A percentile compares a stretch with the other conserved stretches of the same genome.
Conservation (phyloP, 1,140 invertebrate species). For the Apis cerana region DNA sequence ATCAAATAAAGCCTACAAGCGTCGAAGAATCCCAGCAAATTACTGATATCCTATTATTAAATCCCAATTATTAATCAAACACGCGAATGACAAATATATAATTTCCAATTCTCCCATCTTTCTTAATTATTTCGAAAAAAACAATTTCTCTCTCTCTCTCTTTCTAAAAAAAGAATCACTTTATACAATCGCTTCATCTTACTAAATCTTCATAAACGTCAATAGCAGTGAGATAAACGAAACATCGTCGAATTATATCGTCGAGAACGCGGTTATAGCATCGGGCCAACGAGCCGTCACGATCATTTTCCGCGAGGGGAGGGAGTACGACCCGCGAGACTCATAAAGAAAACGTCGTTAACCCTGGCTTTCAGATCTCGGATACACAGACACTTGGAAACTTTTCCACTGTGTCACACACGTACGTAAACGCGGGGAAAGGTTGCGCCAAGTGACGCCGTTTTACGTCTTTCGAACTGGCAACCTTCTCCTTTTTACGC, state of each 20-base stretch:
- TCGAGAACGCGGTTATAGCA: neutral
- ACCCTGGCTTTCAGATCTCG: constrained; percentile 35
- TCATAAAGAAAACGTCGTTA: constrained; percentile 46
- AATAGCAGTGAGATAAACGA: neutral
- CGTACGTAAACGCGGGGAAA: neutral
- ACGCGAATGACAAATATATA: too few species aligned
- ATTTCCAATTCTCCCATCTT: too few species aligned
- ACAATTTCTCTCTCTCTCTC: too few species aligned
- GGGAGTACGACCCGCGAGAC: constrained; percentile 4
- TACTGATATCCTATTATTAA: neutral
- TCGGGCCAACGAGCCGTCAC: constrained; percentile 18
- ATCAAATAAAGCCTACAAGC: neutral
- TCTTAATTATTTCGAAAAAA: too few species aligned
- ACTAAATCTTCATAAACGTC: neutral
- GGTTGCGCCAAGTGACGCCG: constrained; percentile 50
- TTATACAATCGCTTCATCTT: neutral
- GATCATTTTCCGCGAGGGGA: constrained; percentile 22
- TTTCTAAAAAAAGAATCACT: too few species aligned
- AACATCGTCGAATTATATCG: constrained; percentile 22
- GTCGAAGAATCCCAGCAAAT: neutral
- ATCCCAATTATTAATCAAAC: neutral
- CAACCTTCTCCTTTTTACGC: constrained; percentile 58
- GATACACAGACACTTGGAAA: constrained; percentile 49
- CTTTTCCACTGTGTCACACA: constrained; percentile 52
- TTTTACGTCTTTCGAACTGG: constrained; percentile 59